A percentile compares a stretch with the other conserved stretches of the same genome.
phyloP scores from a whole-genome alignment of 2,888 invertebrate genomes.

The Hypena proboscidalis region DNA sequence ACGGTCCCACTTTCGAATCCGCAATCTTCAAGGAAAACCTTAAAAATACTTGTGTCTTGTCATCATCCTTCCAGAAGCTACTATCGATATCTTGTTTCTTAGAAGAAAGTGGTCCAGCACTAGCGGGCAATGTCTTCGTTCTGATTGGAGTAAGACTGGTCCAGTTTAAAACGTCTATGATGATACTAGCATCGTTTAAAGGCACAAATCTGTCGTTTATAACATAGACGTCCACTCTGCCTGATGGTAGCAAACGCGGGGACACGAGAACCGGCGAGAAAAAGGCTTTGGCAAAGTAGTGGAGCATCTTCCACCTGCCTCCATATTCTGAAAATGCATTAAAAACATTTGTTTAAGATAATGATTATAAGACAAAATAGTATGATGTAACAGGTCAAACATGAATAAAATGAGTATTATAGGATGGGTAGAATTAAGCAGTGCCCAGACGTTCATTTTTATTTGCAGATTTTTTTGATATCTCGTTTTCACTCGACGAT shows the following conservation, averaged over 20 bases:
- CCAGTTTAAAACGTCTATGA: conserved; percentile 87
- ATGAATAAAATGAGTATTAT: too few relatives aligned
- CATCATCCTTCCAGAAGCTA: conserved; percentile 51
- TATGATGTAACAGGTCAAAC: too few relatives aligned
- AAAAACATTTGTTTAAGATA: neutral
- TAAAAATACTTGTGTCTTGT: conserved; percentile 63
- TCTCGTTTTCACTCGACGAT: too few relatives aligned
- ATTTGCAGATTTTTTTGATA: too few relatives aligned
- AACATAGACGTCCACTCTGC: conserved; percentile 86
- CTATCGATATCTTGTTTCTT: conserved; percentile 58
- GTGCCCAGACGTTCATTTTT: too few relatives aligned
- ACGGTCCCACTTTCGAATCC: conserved; percentile 79
- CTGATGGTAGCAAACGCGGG: conserved; percentile 78
- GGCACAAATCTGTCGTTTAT: conserved; percentile 87
- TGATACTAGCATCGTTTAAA: conserved; percentile 74
- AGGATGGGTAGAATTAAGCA: too few relatives aligned
- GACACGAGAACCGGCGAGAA: conserved; percentile 91
- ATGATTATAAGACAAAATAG: too few relatives aligned
- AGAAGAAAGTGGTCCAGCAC: conserved; percentile 55
- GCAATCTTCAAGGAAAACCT: conserved; percentile 81
- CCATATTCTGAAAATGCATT: conserved; percentile 88
- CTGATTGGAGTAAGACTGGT: conserved; percentile 70
- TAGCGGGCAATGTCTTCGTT: conserved; percentile 52
- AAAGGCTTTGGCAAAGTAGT: conserved; percentile 94
- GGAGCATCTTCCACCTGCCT: conserved; percentile 94